Base-by-base conservation (phyloP, 2,888 invertebrate genomes). In the Stenodera caucasica region DNA sequence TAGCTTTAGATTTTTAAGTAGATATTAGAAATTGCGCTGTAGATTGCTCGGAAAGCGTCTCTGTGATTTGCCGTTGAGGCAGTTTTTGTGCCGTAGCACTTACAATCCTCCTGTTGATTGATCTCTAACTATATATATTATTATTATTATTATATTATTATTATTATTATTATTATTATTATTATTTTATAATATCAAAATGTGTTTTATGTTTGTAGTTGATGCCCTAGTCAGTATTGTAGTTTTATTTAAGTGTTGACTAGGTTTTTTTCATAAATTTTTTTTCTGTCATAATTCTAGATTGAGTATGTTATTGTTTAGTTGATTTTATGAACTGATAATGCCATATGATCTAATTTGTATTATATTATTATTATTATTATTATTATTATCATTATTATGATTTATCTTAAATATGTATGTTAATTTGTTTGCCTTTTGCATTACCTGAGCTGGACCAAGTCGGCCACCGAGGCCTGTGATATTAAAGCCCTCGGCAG, bases 1-100 rank as follows among this genome's bases (percentile, higher is more conserved):
- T 76, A 73, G 71, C 63, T 67, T 71, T 64, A 60, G 66, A 67
- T 64, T 49, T 68, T 60, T 72, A 70, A 72, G 67, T 72, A 73
- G 70, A 57, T 57, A 55, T 64, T 67, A 67, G 60, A 72, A 74
- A 72, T 72, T 75, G 72, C 72, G 75, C 71, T 75, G 75, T 77
- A 75, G 77, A 75, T 75, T 74, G 81, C 81, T 79, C 80, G 78
- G 80, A 81, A 81, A 81, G 81, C 81, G 77, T 77, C 76, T 76
- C 81, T 81, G 81, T 81, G 81, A 81, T 81, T 78, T 75, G 75
- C 59, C 78, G 70, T 71, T 71, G 68, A 69, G 76, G 77, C 76
- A 75, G 68, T 75, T 72, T 62, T 63, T 63, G 63, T 63, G 63
- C 63, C 56, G 49, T 14, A 57, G 63, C 63, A 63, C 63, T 30